Base-by-base conservation (phyloP, 1,140 invertebrate genomes). In the Bombus confusus region DNA sequence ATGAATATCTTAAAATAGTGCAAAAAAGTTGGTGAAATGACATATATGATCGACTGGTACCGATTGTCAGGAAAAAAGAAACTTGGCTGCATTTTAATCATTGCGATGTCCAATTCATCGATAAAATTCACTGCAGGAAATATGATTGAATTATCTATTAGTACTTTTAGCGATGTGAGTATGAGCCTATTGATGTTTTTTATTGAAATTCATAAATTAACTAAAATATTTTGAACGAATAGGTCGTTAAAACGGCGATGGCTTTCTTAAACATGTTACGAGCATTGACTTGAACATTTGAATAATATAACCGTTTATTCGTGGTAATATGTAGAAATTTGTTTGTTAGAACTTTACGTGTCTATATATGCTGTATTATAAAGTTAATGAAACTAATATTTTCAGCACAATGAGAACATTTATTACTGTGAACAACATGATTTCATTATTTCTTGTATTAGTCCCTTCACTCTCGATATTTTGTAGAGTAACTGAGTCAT, bases 31-130 rank as follows among this genome's bases (percentile, higher is more conserved):
- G 91, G 91, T 13, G 82, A 89, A 34, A 64, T 78, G 39, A 43
- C 90, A 5, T 87, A 91, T 41, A 88, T 87, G 86, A 91, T 88
- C 41, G 84, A 92, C 5, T 92, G 91, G 91, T 87, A 92, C 28
- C 37, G 85, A 71, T 68, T 92, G 41, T 66, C 64, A 10, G 57
- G 71, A 41, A 90, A 64, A 18, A 88, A 83, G 62, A 86, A 79
- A 25, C 87, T 87, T 18, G 37, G 68, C 15, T 66, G 91, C 9
- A 86, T 93, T 62, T 62, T 92, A 47, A 72, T 91, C 37, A 87
- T 92, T 4, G 80, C 87, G 1, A 93, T 92, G 84, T 89, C 91
- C 31, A 90, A 89, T 80, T 85, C 69, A 0, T 41, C 81, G 25
- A 80, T 84, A 66, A 88, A 89, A 86, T 84, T 92, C 39, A 91